phyloP scores from a whole-genome alignment of 2,888 invertebrate genomes.

The Tillus elongatus region DNA sequence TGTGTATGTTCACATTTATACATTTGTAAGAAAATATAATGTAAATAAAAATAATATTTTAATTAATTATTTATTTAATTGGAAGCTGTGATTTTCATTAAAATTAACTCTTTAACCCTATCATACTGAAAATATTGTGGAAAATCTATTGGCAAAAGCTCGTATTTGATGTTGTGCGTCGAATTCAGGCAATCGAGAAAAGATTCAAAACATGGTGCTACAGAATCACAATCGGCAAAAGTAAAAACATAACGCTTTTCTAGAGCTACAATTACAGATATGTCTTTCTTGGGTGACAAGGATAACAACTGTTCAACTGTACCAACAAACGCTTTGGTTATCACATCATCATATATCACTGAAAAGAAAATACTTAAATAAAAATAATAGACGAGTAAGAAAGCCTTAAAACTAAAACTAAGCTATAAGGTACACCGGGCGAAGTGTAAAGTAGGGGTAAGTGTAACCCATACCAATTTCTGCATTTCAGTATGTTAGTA shows the following conservation, averaged over 20 bases:
- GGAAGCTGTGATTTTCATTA: conserved; percentile 61
- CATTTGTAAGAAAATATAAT: no score
- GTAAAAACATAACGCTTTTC: conserved; percentile 86
- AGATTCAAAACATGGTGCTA: conserved; percentile 83
- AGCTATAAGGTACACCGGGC: no score
- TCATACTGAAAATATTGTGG: conserved; percentile 77
- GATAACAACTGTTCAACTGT: conserved; percentile 60
- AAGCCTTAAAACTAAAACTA: no score
- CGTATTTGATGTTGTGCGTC: conserved; percentile 50
- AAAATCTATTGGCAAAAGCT: conserved; percentile 60
- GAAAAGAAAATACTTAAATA: conserved; percentile 36
- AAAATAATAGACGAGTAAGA: conserved; percentile 12
- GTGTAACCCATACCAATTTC: no score
- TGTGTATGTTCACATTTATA: no score
- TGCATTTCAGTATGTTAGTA: no score
- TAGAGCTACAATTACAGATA: conserved; percentile 61
- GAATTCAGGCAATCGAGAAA: conserved; percentile 56
- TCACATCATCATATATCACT: conserved; percentile 78
- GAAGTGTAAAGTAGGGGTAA: no score
- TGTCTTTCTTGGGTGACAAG: conserved; percentile 43
- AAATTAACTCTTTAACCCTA: conserved; percentile 63
- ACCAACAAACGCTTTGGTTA: conserved; percentile 69
- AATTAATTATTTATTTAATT: no score
- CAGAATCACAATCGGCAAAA: conserved; percentile 64
- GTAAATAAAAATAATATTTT: no score